phyloP scores from a whole-genome alignment of 2,113 vertebrate genomes.

The Catagonus wagneri region DNA sequence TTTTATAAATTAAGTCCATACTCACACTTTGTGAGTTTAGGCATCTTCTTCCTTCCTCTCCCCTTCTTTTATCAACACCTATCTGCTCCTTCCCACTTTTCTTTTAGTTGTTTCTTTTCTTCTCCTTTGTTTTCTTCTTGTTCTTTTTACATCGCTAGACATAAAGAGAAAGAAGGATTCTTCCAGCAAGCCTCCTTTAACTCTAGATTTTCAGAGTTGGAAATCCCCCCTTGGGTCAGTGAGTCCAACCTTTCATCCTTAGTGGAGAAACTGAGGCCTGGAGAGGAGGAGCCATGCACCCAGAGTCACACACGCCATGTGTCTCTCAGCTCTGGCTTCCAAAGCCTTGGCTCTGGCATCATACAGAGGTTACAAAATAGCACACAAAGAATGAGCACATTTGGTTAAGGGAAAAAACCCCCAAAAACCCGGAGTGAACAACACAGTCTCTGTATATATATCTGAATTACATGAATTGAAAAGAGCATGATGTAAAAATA shows the following conservation, averaged over 20 bases:
- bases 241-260: neutral
- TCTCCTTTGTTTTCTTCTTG: neutral
- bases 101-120: neutral
- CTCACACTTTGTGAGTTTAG: neutral
- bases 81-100: neutral
- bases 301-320: neutral
- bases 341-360: neutral
- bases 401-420: neutral
- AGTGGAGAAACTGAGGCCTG: neutral
- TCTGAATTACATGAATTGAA: neutral
- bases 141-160: neutral
- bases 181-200: neutral
- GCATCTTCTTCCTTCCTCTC: neutral
- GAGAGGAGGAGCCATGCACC: neutral
- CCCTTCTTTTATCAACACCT: neutral
- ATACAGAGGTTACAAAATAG: neutral
- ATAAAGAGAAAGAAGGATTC: neutral
- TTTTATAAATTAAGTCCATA: neutral
- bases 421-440: neutral
- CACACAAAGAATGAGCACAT: neutral
- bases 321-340: neutral
- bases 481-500: neutral
- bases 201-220: neutral
- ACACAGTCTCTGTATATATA: neutral
- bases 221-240: neutral